phyloP scores from a whole-genome alignment of 2,113 vertebrate species.

The Silurus meridionalis region DNA sequence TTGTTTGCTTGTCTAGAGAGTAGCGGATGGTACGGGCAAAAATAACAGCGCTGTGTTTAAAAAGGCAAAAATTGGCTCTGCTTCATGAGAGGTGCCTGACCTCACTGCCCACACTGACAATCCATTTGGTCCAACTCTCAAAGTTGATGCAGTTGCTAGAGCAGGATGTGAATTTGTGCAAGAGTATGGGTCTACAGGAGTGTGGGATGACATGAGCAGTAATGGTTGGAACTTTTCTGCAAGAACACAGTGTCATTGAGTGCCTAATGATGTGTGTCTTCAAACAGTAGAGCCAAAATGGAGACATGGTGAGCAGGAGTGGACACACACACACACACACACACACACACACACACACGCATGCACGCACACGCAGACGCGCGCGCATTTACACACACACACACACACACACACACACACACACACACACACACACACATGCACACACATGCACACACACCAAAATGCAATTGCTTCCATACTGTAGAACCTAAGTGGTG shows the following conservation, averaged over 20 bases:
- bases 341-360: conserved; percentile 1
- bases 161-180: conserved; percentile 10
- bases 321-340: not conserved
- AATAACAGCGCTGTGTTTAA: conserved; percentile 24
- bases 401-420: not conserved
- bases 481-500: not conserved
- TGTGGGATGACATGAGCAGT: conserved; percentile 44
- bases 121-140: conserved; percentile 29
- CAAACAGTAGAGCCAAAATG: conserved; percentile 33
- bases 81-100: conserved; percentile 20
- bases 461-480: not conserved
- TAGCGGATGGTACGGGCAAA: conserved; percentile 11
- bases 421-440: not conserved
- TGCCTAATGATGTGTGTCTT: conserved; percentile 53
- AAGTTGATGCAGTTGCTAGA: conserved; percentile 12
- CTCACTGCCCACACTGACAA: conserved; percentile 31
- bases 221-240: conserved; percentile 38
- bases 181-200: not conserved
- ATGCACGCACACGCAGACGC: conserved; percentile 12
- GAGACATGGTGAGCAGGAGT: conserved; percentile 37
- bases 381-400: conserved; percentile 1
- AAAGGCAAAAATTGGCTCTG: conserved; percentile 30
- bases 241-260: conserved; percentile 55
- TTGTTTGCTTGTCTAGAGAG: conserved; percentile 34
- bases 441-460: conserved; percentile 14